Evolutionary conservation across 2,888 invertebrate genomes (phyloP), one percentile per base, ranked within the genome.

Genomic region (Dryobotodes eremita): DNA sequence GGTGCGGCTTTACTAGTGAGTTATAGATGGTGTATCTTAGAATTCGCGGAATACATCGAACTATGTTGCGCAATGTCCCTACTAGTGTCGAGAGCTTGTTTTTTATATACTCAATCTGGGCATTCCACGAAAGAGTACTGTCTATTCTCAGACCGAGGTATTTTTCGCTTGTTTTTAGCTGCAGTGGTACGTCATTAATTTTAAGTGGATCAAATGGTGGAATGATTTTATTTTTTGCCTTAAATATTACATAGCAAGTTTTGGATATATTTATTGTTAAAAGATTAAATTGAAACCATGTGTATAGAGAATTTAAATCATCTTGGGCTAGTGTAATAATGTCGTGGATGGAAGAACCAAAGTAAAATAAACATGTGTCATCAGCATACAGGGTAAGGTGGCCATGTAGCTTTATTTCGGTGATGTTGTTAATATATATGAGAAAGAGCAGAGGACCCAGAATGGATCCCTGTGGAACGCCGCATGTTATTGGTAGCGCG

Each of bases 91-190:
- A 42, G 42, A 42, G 42, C 42, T 42, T 42, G 42, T 42, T 42
- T 42, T 42, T 42, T 42, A 42, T 42, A 42, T 42, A 42, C 5
- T 42, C 42, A 42, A 42, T 42, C 42, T 42, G 42, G 42, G 42
- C 42, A 42, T 42, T 42, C 42, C 42, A 42, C 42, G 42, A 42
- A 42, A 42, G 42, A 42, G 42, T 42, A 42, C 61, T 61, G 17
- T 61, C 61, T 8, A 61, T 61, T 61, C 31, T 61, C 13, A 61
- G 61, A 13, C 64, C 64, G 42, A 64, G 64, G 31, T 64, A 64
- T 64, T 64, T 64, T 64, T 65, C 65, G 46, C 46, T 20, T 20
- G 65, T 23, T 65, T 65, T 65, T 65, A 23, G 65, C 65, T 65
- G 65, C 20, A 65, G 46, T 6, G 65, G 65, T 5, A 26, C 46